Percentiles rank a stretch among this genome's conserved stretches.
These are phyloP conservation scores for Adelges cooleyi DNA, from an alignment of 1,140 invertebrate genomes.

Conservation along the genomic window DNA sequence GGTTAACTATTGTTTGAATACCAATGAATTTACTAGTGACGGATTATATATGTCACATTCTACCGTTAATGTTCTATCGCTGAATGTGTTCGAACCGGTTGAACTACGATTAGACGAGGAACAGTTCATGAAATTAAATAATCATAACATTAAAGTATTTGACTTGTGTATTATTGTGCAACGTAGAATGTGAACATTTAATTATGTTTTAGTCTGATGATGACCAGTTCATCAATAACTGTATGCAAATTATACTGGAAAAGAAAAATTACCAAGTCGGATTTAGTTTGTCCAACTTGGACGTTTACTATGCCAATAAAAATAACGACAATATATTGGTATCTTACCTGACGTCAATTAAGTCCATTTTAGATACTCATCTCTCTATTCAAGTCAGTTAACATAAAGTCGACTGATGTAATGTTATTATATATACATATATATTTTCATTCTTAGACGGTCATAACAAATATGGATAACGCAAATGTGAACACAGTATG, in stretches of 20 bases:
- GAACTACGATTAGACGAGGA: slow-evolving; percentile 1
- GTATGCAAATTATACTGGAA: slow-evolving; percentile 1
- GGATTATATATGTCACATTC: neutral
- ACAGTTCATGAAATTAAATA: neutral
- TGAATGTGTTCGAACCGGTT: neutral
- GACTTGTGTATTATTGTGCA: neutral
- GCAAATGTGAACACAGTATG: too few species aligned
- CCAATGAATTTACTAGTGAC: neutral
- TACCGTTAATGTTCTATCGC: neutral
- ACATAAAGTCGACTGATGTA: too few species aligned
- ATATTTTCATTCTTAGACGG: too few species aligned
- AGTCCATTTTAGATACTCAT: neutral
- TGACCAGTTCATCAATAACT: neutral
- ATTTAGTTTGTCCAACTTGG: neutral
- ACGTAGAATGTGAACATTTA: neutral
- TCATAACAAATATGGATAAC: too few species aligned
- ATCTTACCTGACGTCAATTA: neutral
- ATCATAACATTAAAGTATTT: neutral
- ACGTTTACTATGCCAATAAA: neutral
- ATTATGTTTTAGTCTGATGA: neutral
- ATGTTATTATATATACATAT: too few species aligned
- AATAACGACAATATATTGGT: neutral
- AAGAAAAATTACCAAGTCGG: neutral
- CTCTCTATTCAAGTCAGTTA: neutral
- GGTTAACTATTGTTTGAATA: slow-evolving; percentile 5